A percentile compares a stretch with the other conserved stretches of the same genome.
Conservation (phyloP, 2,888 invertebrate species). For the Idaea biselata region DNA sequence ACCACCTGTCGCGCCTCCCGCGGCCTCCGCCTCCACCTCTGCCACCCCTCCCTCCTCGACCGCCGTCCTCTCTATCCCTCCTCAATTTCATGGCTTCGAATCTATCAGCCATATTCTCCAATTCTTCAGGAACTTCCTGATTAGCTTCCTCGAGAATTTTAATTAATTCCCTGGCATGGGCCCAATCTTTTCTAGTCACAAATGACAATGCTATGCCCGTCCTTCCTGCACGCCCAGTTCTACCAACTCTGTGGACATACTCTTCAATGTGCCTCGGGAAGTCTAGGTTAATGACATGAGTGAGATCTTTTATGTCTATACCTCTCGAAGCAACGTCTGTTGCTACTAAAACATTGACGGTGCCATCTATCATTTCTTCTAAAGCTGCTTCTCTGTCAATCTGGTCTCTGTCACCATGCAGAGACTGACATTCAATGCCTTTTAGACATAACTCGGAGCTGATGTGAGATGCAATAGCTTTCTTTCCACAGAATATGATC, state of each 20-base stretch:
- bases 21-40: slow-evolving; percentile 50
- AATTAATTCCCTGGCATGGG: slow-evolving; percentile 89
- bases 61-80: slow-evolving; percentile 76
- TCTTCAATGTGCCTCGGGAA: slow-evolving; percentile 97
- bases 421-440: slow-evolving; percentile 86
- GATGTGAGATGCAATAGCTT: slow-evolving; percentile 90
- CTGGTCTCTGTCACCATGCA: slow-evolving; percentile 95
- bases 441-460: slow-evolving; percentile 88
- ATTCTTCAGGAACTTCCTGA: slow-evolving; percentile 89
- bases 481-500: slow-evolving; percentile 94
- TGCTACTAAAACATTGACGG: slow-evolving; percentile 91
- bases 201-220: slow-evolving; percentile 91
- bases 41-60: slow-evolving; percentile 57
- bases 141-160: slow-evolving; percentile 92
- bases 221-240: slow-evolving; percentile 95
- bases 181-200: slow-evolving; percentile 91
- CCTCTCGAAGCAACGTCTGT: slow-evolving; percentile 98
- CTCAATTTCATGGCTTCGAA: slow-evolving; percentile 85
- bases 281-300: slow-evolving; percentile 95
- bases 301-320: slow-evolving; percentile 93
- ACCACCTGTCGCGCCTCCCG: slow-evolving; percentile 52
- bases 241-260: slow-evolving; percentile 97
- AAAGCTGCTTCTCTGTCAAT: slow-evolving; percentile 90
- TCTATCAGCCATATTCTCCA: slow-evolving; percentile 88
- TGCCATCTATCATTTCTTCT: slow-evolving; percentile 89